These are phyloP conservation scores for Acrocephalus arundinaceus DNA, from an alignment of 2,113 vertebrate genomes.

Conservation along the genomic window DNA sequence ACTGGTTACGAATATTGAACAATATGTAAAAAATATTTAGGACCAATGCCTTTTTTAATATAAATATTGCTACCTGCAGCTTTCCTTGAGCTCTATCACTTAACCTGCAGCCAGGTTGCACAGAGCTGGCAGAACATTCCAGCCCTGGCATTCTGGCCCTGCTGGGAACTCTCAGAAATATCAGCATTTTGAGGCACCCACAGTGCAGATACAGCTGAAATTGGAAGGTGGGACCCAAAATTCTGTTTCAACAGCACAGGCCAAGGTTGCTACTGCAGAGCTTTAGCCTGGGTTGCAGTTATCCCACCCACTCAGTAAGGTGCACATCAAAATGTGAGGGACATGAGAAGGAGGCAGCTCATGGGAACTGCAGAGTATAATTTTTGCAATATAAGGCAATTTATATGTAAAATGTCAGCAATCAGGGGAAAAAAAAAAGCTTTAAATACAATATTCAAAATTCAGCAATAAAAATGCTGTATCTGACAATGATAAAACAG, in stretches of 20 bases:
- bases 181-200: background rate
- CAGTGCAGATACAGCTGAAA: background rate
- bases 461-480: conserved; percentile 65
- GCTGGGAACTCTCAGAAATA: background rate
- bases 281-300: background rate
- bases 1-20: background rate
- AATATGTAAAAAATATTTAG: background rate
- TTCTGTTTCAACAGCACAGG: background rate
- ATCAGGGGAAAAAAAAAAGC: background rate
- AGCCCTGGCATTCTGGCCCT: background rate
- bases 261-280: background rate
- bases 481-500: conserved; percentile 74
- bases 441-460: conserved; percentile 76
- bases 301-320: background rate
- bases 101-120: background rate
- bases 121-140: no score
- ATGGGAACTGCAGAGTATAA: conserved; percentile 27
- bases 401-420: conserved; percentile 78
- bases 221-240: background rate
- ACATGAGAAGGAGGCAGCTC: conserved; percentile 27
- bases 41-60: background rate
- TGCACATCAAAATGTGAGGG: conserved; percentile 65
- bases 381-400: conserved; percentile 70
- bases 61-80: background rate
- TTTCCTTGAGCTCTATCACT: background rate